Percentiles rank a stretch among this genome's conserved stretches.
phyloP scores from a whole-genome alignment of 2,113 vertebrate species.

The Hippopotamus amphibius region DNA sequence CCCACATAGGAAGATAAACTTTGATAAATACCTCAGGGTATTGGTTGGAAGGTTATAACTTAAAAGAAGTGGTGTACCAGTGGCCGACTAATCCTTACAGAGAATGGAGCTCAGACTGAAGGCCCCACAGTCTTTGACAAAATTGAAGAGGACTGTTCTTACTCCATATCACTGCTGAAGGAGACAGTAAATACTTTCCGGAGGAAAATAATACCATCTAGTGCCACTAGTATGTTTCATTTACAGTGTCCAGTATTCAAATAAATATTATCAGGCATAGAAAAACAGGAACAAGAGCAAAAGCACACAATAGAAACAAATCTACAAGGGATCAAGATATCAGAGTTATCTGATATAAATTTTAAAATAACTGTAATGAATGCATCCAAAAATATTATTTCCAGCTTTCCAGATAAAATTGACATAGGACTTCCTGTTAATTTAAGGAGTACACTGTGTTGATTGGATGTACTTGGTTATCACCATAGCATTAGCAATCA shows the following conservation, averaged over 20 bases:
- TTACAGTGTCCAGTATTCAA: background rate
- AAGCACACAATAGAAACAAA: background rate
- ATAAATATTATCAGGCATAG: background rate
- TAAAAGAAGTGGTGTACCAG: background rate
- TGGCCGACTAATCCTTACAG: background rate
- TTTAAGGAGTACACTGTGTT: background rate
- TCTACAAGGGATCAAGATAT: background rate
- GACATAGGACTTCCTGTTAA: background rate
- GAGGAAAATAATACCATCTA: background rate
- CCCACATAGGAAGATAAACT: background rate
- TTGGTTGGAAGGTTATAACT: background rate
- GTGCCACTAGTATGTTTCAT: background rate
- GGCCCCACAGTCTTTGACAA: background rate
- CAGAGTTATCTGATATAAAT: background rate
- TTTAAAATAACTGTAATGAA: background rate
- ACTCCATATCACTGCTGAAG: background rate
- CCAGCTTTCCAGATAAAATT: constrained; percentile 7
- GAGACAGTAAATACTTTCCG: background rate
- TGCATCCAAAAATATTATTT: background rate
- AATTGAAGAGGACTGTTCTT: background rate
- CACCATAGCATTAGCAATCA: background rate
- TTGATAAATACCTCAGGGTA: background rate
- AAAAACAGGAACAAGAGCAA: background rate
- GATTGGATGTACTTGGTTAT: background rate
- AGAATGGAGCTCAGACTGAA: background rate